phyloP scores from a whole-genome alignment of 1,140 invertebrate species.

The Zophobas atratus region DNA sequence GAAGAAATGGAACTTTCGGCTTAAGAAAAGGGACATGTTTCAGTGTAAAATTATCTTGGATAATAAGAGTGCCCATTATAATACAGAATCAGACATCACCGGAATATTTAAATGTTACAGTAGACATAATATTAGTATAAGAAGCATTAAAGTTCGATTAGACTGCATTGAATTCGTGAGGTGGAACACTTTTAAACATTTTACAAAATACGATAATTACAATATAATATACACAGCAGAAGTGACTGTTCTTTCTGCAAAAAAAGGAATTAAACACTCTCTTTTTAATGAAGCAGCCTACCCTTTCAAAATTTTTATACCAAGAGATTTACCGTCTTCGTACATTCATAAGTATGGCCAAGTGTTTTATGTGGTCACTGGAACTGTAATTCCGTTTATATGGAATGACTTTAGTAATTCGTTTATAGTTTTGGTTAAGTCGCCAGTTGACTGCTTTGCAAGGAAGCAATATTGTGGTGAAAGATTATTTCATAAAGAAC shows the following conservation, averaged over 20 bases:
- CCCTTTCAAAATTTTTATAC: slow-evolving; percentile 14
- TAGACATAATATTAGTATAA: slow-evolving; percentile 8
- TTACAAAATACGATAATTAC: slow-evolving; percentile 8
- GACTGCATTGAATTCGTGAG: slow-evolving; percentile 14
- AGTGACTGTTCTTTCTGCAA: slow-evolving; percentile 3
- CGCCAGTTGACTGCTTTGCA: not conserved
- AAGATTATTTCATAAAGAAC: slow-evolving; percentile 6
- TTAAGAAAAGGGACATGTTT: not conserved
- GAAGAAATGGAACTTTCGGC: too few relatives aligned
- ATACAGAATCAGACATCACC: slow-evolving; percentile 7
- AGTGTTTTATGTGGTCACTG: slow-evolving; percentile 22
- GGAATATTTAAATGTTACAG: slow-evolving; percentile 22
- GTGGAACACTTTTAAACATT: not conserved
- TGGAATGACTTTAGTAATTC: slow-evolving; percentile 17
- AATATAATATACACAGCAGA: slow-evolving; percentile 9
- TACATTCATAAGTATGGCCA: slow-evolving; percentile 1
- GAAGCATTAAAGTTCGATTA: slow-evolving; percentile 21
- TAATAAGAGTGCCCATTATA: slow-evolving; percentile 7
- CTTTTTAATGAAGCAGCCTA: not conserved
- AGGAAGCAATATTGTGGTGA: not conserved
- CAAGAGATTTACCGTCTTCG: slow-evolving; percentile 5
- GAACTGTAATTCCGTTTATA: slow-evolving; percentile 19
- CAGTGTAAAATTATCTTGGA: slow-evolving; percentile 18
- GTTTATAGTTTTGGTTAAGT: not conserved
- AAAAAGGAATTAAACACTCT: not conserved